phyloP scores from a whole-genome alignment of 2,797 vertebrate species.

The Xenops minutus region DNA sequence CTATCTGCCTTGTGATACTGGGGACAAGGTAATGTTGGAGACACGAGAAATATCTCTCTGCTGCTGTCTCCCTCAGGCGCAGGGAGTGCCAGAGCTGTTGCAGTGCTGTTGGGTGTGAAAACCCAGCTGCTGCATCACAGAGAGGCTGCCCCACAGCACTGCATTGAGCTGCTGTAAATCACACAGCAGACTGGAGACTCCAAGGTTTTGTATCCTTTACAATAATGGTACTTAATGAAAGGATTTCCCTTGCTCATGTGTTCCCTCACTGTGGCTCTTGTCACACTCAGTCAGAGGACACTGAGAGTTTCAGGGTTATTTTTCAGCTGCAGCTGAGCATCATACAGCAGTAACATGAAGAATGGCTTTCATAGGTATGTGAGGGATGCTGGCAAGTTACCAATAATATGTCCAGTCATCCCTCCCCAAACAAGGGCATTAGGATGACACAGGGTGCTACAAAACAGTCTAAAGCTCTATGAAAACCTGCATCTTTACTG shows the following conservation, averaged over 20 bases:
- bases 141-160: background rate
- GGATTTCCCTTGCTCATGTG: fast-evolving
- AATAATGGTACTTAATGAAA: background rate
- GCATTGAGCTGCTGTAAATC: background rate
- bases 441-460: background rate
- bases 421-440: background rate
- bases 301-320: background rate
- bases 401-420: background rate
- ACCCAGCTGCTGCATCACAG: background rate
- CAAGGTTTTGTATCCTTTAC: background rate
- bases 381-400: background rate
- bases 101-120: background rate
- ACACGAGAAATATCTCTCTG: background rate
- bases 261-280: background rate
- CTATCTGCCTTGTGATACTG: background rate
- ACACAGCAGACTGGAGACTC: background rate
- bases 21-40: background rate
- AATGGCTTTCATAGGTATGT: background rate
- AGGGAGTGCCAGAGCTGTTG: background rate
- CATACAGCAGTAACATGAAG: background rate
- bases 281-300: background rate
- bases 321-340: background rate
- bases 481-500: background rate
- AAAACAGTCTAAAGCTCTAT: background rate
- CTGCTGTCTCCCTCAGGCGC: background rate